phyloP scores from a whole-genome alignment of 2,888 invertebrate species.

The Atrina japonica region DNA sequence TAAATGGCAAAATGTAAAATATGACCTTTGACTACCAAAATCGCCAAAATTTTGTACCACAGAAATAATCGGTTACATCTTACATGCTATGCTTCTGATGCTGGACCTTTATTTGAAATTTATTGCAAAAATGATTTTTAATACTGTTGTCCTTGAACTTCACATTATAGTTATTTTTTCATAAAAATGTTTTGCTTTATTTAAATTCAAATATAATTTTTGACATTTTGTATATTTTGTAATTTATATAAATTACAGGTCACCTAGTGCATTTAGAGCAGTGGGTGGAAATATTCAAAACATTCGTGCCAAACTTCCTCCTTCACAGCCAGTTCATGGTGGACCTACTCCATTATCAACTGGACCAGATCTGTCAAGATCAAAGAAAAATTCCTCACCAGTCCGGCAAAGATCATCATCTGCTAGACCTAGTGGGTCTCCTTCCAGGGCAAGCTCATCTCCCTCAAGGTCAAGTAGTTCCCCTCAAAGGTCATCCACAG shows the following conservation, averaged over 20 bases:
- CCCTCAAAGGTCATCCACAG: constrained; percentile 4
- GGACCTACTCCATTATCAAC: not conserved
- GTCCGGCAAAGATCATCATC: not conserved
- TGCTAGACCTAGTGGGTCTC: too few relatives aligned
- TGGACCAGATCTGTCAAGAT: constrained; percentile 32
- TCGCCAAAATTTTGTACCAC: too few relatives aligned
- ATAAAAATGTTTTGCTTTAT: not conserved
- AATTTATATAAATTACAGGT: constrained; percentile 47
- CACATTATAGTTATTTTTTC: too few relatives aligned
- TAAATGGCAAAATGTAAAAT: too few relatives aligned
- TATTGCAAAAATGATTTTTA: too few relatives aligned
- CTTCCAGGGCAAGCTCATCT: not conserved
- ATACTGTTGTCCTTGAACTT: too few relatives aligned
- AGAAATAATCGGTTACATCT: too few relatives aligned
- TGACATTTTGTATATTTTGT: too few relatives aligned
- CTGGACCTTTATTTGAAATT: too few relatives aligned
- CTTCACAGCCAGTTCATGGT: constrained; percentile 17
- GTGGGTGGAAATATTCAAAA: constrained; percentile 51
- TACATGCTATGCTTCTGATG: too few relatives aligned
- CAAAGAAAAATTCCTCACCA: constrained; percentile 5
- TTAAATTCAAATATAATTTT: too few relatives aligned
- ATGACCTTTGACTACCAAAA: too few relatives aligned
- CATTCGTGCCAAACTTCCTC: constrained; percentile 47
- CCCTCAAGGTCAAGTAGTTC: not conserved
- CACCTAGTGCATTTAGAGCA: constrained; percentile 61